phyloP scores from a whole-genome alignment of 2,888 invertebrate genomes.

The Stenodera caucasica region DNA sequence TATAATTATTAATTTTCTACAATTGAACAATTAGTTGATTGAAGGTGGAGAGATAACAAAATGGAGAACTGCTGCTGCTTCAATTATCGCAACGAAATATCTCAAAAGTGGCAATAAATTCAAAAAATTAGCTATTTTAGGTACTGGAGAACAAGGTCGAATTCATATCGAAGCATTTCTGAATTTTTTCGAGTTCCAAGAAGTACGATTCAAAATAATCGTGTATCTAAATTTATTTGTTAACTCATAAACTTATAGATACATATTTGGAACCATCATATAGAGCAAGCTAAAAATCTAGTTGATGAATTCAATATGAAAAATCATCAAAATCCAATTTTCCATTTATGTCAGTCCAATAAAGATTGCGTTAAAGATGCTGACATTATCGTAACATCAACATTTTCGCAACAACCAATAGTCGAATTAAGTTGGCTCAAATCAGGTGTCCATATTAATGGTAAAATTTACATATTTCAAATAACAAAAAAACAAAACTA shows the following conservation, averaged over 20 bases:
- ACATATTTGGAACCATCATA: conserved; percentile 61
- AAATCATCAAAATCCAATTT: neutral
- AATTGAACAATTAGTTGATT: conserved; percentile 50
- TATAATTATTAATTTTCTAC: too few species aligned
- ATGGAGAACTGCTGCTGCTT: conserved; percentile 63
- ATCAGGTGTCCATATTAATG: conserved; percentile 64
- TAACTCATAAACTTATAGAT: conserved; percentile 44
- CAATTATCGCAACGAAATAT: conserved; percentile 60
- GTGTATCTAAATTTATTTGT: conserved; percentile 1
- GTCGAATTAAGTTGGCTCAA: conserved; percentile 59
- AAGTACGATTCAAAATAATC: conserved; percentile 41
- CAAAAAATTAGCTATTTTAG: conserved; percentile 56
- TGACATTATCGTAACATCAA: conserved; percentile 66
- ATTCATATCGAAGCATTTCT: conserved; percentile 59
- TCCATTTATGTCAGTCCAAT: conserved; percentile 37
- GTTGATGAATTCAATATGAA: conserved; percentile 46
- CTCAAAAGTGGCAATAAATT: conserved; percentile 44
- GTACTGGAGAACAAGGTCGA: conserved; percentile 60
- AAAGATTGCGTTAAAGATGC: conserved; percentile 60
- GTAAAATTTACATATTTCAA: conserved; percentile 47
- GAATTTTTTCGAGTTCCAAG: conserved; percentile 54
- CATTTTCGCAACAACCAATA: conserved; percentile 57
- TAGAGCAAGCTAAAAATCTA: conserved; percentile 47
- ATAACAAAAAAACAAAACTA: too few species aligned
- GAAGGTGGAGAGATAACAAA: conserved; percentile 61